Evolutionary conservation across 2,888 invertebrate genomes (phyloP), one percentile per base, ranked within the genome.

Genomic region (Dryomyza anilis): DNA sequence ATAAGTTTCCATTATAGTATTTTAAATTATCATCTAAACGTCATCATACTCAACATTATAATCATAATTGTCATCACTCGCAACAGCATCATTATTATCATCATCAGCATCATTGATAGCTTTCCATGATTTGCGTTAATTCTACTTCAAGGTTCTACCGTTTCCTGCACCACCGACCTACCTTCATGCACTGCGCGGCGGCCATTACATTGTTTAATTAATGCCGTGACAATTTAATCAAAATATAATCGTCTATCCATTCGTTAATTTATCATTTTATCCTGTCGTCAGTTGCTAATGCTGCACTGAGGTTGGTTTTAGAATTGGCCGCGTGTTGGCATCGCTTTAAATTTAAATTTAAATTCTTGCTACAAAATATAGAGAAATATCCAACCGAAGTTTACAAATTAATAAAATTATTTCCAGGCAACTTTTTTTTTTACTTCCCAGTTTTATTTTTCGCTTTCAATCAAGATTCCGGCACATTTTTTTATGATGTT

Each of bases 191-290:
- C 39, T 39, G 3, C n/a, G 3, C 39, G 4, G 39, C n/a, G 39
- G 8, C 39, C 25, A 16, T 16, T 25, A n/a, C 27, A 25, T 16
- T 50, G 25, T 25, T 50, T 50, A 50, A 50, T 50, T 50, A 50
- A 50, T 50, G 50, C 50, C 7, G 50, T 25, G 50, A 50, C 23
- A 50, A 25, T 50, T 16, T 16, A 25, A 50, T 50, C 27, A 50
- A 25, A 50, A 50, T n/a, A n/a, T 50, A 21, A 50, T 50, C 50
- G 23, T 14, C 21, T 7, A 19, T 10, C n/a, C 50, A 50, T 50
- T 50, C 50, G 50, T 50, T 25, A 50, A 50, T 50, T n/a, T 50
- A 50, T 50, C 25, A 21, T 25, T n/a, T 50, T 50, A 50, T 50
- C 14, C 50, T 50, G 50, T 50, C 50, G 50, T 50, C 50, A 50